These are phyloP conservation scores for Gopherus flavomarginatus DNA, from an alignment of 2,113 vertebrate species.

Conservation along the genomic window DNA sequence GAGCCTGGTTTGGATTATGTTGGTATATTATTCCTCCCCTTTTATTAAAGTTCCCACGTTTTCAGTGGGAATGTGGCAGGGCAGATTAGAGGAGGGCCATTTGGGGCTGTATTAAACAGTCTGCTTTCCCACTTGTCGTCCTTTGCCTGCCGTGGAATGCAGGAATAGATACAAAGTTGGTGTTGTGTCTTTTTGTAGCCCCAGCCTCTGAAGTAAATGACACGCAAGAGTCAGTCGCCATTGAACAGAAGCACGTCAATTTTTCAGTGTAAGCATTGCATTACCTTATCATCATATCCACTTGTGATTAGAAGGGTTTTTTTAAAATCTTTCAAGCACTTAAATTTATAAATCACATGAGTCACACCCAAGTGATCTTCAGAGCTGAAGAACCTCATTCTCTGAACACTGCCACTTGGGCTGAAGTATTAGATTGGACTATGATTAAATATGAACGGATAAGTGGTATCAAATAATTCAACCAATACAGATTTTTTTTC, in stretches of 20 bases:
- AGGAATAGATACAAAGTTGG: neutral
- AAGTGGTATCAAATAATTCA: constrained; percentile 1
- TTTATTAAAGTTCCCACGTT: neutral
- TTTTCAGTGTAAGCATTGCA: neutral
- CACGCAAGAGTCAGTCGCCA: constrained; percentile 1
- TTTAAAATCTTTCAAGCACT: constrained; percentile 6
- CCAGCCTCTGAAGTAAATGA: neutral
- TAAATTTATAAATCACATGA: neutral
- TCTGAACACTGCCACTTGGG: constrained; percentile 7
- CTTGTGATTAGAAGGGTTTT: constrained; percentile 17
- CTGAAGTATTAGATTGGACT: neutral
- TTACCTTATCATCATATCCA: neutral
- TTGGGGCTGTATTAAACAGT: neutral
- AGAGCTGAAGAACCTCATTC: neutral
- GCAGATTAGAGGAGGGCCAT: constrained; percentile 3
- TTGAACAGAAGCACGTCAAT: neutral
- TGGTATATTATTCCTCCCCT: neutral
- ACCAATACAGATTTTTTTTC: neutral
- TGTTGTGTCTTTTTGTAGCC: neutral
- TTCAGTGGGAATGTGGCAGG: neutral
- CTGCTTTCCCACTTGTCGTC: neutral
- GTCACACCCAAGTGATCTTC: constrained; percentile 17
- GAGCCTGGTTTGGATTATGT: neutral
- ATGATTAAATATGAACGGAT: neutral
- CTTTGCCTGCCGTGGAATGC: neutral